A percentile compares a stretch with the other conserved stretches of the same genome.
phyloP scores from a whole-genome alignment of 2,888 invertebrate species.

The Malachius bipustulatus region DNA sequence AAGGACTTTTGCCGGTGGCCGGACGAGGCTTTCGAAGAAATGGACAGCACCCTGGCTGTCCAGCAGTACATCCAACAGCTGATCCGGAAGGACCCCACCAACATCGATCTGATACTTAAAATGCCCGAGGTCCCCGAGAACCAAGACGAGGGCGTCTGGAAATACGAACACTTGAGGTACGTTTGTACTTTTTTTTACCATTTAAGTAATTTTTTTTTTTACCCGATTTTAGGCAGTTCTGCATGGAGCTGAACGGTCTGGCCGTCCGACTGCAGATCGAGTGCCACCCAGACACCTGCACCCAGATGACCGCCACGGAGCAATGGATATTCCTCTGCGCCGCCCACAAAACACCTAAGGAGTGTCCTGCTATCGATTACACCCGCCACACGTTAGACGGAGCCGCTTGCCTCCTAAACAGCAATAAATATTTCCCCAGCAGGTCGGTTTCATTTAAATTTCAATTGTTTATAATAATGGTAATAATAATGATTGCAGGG shows the following conservation, averaged over 20 bases:
- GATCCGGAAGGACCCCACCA: conserved; percentile 83
- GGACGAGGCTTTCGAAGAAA: conserved; percentile 96
- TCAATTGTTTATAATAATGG: not conserved
- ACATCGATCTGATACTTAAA: conserved; percentile 86
- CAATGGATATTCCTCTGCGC: conserved; percentile 99
- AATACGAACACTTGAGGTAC: conserved; percentile 94
- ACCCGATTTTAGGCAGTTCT: conserved; percentile 70
- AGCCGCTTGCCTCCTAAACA: conserved; percentile 95
- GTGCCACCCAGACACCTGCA: conserved; percentile 93
- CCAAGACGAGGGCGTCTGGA: conserved; percentile 99
- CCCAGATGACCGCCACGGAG: conserved; percentile 99
- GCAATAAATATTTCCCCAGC: conserved; percentile 99
- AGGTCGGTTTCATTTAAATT: conserved; percentile 45
- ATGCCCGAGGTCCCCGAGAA: conserved; percentile 97
- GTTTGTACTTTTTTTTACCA: not conserved
- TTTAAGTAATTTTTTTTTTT: not conserved
- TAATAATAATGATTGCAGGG: conserved; percentile 47
- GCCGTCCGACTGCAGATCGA: conserved; percentile 92
- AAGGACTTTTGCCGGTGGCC: conserved; percentile 97
- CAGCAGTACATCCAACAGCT: conserved; percentile 98
- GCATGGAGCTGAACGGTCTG: conserved; percentile 98
- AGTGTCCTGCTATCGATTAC: conserved; percentile 99
- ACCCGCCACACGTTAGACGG: conserved; percentile 98
- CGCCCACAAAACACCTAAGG: conserved; percentile 99
- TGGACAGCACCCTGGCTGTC: conserved; percentile 97